A percentile compares a stretch with the other conserved stretches of the same genome.
Evolutionary conservation across 2,888 invertebrate species (phyloP).

Genomic region (Ophioninae sp.): DNA sequence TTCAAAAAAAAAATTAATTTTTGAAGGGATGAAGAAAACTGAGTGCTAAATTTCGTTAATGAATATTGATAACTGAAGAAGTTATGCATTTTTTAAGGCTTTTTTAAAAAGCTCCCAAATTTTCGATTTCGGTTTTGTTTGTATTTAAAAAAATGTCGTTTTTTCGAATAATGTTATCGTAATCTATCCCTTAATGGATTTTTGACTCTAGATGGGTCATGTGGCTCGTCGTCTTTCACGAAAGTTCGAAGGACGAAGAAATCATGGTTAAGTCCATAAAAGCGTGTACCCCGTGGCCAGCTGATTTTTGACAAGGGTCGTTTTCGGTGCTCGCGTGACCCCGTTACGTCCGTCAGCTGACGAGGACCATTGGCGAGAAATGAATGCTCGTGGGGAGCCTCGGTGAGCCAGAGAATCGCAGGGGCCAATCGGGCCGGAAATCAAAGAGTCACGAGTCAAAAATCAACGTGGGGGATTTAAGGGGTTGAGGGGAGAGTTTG

Average conservation of each 20-base stretch:
- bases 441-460: constrained; percentile 24
- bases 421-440: constrained; percentile 41
- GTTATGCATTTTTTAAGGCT: too few relatives aligned
- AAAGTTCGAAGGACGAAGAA: neutral
- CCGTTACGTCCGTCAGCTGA: constrained; percentile 45
- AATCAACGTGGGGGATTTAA: constrained; percentile 20
- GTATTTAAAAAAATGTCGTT: too few relatives aligned
- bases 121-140: too few relatives aligned
- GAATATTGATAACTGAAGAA: too few relatives aligned
- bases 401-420: neutral
- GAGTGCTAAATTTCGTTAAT: too few relatives aligned
- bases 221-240: neutral
- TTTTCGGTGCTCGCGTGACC: constrained; percentile 20
- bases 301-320: constrained; percentile 28
- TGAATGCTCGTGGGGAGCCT: constrained; percentile 4
- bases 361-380: constrained; percentile 16
- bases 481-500: constrained; percentile 1
- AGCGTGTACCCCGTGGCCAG: neutral
- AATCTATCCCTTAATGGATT: too few relatives aligned
- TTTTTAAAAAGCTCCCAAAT: too few relatives aligned
- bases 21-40: too few relatives aligned
- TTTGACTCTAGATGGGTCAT: neutral
- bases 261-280: constrained; percentile 1
- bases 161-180: too few relatives aligned
- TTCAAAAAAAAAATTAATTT: too few relatives aligned